Conservation (phyloP, 2,113 vertebrate genomes). For the Microtus oregoni region DNA sequence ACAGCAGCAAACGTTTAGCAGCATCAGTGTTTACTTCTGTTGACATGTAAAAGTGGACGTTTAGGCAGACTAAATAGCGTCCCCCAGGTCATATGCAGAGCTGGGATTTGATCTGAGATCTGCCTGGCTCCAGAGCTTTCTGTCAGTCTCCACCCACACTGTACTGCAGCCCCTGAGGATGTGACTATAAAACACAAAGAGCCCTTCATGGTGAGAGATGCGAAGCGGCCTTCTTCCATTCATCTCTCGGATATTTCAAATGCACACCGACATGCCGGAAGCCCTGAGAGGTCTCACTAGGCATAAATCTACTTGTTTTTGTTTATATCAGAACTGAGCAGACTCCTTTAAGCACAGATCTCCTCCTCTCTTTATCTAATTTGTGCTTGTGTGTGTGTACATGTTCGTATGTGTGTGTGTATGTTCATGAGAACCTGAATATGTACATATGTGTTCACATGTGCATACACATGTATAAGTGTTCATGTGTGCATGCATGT, state of each 20-base stretch:
- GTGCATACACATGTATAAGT: background rate
- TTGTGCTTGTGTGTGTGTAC: background rate
- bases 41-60: background rate
- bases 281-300: background rate
- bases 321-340: background rate
- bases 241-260: conserved; percentile 26
- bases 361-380: background rate
- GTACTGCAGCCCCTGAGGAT: background rate
- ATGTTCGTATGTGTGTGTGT: background rate
- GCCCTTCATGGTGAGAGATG: background rate
- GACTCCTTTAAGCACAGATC: background rate
- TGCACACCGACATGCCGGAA: background rate
- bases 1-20: background rate
- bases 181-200: conserved; percentile 12
- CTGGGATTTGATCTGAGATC: conserved; percentile 24
- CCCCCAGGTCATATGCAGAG: background rate
- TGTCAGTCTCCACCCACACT: background rate
- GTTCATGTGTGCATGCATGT: background rate
- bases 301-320: conserved; percentile 18
- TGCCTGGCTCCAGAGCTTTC: background rate
- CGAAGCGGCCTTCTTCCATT: background rate
- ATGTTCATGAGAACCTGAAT: background rate
- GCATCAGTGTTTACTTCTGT: conserved; percentile 16
- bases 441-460: background rate
- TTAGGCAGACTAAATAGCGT: background rate